Base-by-base conservation (phyloP, 2,888 invertebrate genomes). In the Nymphalis polychloros region DNA sequence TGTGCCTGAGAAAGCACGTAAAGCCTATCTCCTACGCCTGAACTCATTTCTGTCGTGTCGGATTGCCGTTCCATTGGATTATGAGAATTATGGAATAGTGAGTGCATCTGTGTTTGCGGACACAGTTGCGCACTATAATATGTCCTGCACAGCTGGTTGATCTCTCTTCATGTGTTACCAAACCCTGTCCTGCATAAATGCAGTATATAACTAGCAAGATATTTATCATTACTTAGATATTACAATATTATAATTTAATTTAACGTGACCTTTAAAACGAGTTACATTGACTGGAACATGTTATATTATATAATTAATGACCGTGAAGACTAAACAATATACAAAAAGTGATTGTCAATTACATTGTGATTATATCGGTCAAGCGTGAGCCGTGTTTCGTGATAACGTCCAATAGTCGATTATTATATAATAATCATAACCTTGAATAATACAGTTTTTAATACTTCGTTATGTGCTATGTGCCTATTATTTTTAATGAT, bases 251-350 rank as follows among this genome's bases (percentile, higher is more conserved):
- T 50, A 50, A 50, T 19, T 10, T 50, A 20, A 27, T 27, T 16
- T 53, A 1, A 23, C n/a, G 1, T 23, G 63, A 41, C 63, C 63
- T 63, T 27, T 55, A 55, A 53, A 55, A 55, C n/a, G 23, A 23
- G 52, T 47, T 63, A 27, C 63, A 63, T 55, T 67, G 61, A 49
- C 31, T 19, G 19, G 19, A 41, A 31, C 57, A 57, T 41, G 35
- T 31, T 49, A 20, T 55, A 59, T 59, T 65, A 65, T 52, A 47
- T 53, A 55, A 61, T 19, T 53, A 63, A 17, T 62, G 61, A 62
- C 69, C 69, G 62, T 65, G 69, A 61, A 64, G 65, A 65, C 52
- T 65, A 62, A 59, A 65, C 64, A 69, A 65, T 69, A 49, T 52
- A 65, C 60, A 61, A 49, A 59, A 60, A 68, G 60, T 68, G 63